Evolutionary conservation across 2,888 invertebrate species (phyloP), one percentile per base, ranked within the genome.

Genomic region (Spodoptera exigua): DNA sequence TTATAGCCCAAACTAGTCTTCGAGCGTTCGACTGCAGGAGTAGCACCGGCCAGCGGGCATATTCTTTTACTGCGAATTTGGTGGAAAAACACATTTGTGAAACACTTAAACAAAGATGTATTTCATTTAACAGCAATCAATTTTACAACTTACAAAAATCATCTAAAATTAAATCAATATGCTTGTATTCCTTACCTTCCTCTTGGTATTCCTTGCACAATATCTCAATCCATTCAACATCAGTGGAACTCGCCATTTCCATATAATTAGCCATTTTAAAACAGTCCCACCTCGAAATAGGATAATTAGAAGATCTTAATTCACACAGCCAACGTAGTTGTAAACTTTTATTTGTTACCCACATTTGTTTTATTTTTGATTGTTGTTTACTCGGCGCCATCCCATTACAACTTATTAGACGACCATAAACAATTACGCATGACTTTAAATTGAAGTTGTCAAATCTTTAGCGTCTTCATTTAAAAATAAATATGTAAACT

Each of bases 1-100:
- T 78, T 40, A 84, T 54, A 3, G 60, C 70, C 88, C 89, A 89
- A 12, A 89, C 46, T 1, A 71, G 66, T 0, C 37, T 56, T 1
- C 90, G 81, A 0, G 71, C 70, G 0, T 65, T 56, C 0, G 48
- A 45, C 14, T 72, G 65, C 16, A 90, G 13, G 2, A 84, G 44
- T 17, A 77, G 13, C 0, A 63, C 66, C 13, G 68, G 73, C 76
- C 76, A 77, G 3, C 41, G 40, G 17, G 61, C 52, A 41, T 77
- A 75, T 27, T 55, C 36, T 53, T 60, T 68, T 3, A 37, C 76
- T 77, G 36, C 10, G 21, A 55, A 45, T 18, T 16, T 34, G 27
- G 27, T 7, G 39, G 13, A 27, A 3, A 41, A 18, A 14, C 4
- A 13, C 13, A 7, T 27, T 27, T 27, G 7, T 27, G 27, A 9